phyloP scores from a whole-genome alignment of 2,888 invertebrate species.

The Yponomeuta evonymella region DNA sequence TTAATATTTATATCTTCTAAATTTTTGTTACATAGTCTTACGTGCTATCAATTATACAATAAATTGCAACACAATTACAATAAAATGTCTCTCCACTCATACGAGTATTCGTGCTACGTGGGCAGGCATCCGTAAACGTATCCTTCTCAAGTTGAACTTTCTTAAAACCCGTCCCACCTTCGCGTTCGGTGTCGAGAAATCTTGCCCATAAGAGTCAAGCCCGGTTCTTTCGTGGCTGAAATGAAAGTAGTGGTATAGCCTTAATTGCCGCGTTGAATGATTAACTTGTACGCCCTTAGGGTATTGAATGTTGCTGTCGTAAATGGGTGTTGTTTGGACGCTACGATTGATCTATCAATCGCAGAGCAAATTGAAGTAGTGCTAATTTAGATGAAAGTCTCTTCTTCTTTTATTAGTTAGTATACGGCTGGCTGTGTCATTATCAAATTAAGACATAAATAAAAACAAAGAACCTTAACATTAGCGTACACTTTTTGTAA shows the following conservation, averaged over 20 bases:
- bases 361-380: not conserved
- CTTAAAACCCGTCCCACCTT: conserved; percentile 16
- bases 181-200: conserved; percentile 14
- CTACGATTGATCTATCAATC: not conserved
- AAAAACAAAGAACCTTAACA: no score
- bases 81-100: no score
- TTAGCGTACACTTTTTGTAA: no score
- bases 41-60: no score
- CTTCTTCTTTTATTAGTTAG: no score
- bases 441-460: no score
- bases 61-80: no score
- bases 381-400: no score
- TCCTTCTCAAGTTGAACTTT: conserved; percentile 25
- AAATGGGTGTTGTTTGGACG: not conserved
- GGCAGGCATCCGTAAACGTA: conserved; percentile 28
- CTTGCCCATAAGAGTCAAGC: conserved; percentile 11
- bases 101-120: no score
- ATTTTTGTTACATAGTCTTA: no score
- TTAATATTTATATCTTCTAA: no score
- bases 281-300: conserved; percentile 7
- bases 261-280: conserved; percentile 21
- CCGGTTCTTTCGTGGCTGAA: conserved; percentile 6
- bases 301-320: not conserved
- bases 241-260: conserved; percentile 14
- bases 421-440: no score